Percentiles rank a stretch among this genome's conserved stretches.
These are phyloP conservation scores for Drosophila bocqueti DNA, from an alignment of 1,140 invertebrate species.

Conservation along the genomic window DNA sequence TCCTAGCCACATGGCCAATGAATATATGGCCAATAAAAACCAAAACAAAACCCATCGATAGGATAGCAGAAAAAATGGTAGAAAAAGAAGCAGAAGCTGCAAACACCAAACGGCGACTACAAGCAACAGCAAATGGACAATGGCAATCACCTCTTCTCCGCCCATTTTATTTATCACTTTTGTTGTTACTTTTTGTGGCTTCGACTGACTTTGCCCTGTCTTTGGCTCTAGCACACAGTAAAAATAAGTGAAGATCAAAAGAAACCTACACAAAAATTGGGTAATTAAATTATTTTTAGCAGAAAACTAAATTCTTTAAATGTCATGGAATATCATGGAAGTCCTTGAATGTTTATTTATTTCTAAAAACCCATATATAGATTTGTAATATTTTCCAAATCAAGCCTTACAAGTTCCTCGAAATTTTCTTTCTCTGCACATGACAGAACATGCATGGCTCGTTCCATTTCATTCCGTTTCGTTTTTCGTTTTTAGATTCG, in stretches of 20 bases:
- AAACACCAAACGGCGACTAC: constrained; percentile 3
- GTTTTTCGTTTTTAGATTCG: constrained; percentile 46
- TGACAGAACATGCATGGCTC: constrained; percentile 57
- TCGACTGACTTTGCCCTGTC: neutral
- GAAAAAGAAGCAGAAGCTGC: constrained; percentile 8
- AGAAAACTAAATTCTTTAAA: neutral
- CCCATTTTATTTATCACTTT: constrained; percentile 70
- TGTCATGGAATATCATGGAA: neutral
- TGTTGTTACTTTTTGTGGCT: constrained; percentile 14
- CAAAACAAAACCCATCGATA: constrained; percentile 6
- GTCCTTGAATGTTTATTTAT: neutral
- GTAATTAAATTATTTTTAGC: too few species aligned
- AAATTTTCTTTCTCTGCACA: neutral
- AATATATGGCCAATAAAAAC: constrained; percentile 9
- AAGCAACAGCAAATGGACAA: constrained; percentile 25
- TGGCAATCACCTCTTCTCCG: constrained; percentile 17
- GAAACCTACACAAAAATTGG: neutral
- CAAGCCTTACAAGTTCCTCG: neutral
- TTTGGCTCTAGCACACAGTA: neutral
- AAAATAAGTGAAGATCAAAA: neutral
- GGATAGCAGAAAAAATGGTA: neutral
- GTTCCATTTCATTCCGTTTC: constrained; percentile 43
- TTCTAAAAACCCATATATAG: too few species aligned
- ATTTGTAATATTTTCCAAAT: neutral
- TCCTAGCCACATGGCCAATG: neutral